Base-by-base conservation (phyloP, 2,113 vertebrate species). In the Cinclus mexicanus region DNA sequence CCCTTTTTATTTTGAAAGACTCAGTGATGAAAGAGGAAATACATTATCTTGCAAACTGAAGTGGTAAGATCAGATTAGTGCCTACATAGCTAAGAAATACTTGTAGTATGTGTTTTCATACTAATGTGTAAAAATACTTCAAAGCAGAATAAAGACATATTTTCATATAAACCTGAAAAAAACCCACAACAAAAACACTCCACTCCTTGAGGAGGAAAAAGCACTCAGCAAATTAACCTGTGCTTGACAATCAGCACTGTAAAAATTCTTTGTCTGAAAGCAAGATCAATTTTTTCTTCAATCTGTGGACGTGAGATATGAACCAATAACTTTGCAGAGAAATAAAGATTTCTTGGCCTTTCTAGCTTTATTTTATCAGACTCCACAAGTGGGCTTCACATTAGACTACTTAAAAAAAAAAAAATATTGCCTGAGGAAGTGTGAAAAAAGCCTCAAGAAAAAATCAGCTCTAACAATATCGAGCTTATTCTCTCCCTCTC, bases 311-410 rank as follows among this genome's bases (percentile, higher is more conserved):
- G 89, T 50, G 79, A 89, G 79, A 97, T 76, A 86, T 56, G 57
- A 97, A 94, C 76, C 86, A 94, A 65, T 83, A 96, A 86, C 82
- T 95, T 57, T 59, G 75, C 65, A 94, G 86, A 94, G 91, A 97
- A 97, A 97, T 94, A 96, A 97, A 97, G 97, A 97, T 97, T 97
- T 96, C 91, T 94, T 97, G 93, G 78, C 85, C 90, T 93, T 84
- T 90, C 96, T 84, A 89, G 80, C 87, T 98, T 90, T 97, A 96
- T 93, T 94, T 96, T 93, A 94, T 82, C 96, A 91, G 86, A 35
- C 86, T 86, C 82, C 91, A 96, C 68, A 90, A 91, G 80, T 76
- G 42, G 91, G 89, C 63, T 97, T 92, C 94, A 81, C 81, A 83
- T 94, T 93, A 88, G 72, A 46, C 35, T 65, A 23, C 18, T 10